These are phyloP conservation scores for Cichladusa arquata DNA, from an alignment of 2,113 vertebrate species.

Conservation along the genomic window DNA sequence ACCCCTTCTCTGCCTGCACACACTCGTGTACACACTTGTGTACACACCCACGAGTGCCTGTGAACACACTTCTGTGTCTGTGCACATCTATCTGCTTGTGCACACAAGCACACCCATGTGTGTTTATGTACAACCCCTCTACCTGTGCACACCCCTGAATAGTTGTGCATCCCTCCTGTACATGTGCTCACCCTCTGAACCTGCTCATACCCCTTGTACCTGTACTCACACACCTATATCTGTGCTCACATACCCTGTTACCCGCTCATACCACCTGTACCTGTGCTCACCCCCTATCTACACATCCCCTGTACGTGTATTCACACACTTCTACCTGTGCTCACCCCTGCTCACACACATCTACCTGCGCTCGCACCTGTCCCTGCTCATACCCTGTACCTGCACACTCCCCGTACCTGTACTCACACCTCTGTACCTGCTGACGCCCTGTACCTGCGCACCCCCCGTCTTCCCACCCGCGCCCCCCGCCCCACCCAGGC, in stretches of 20 bases:
- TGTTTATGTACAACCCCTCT: not conserved
- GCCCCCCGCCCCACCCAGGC: not conserved
- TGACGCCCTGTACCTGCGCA: not conserved
- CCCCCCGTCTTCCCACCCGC: not conserved
- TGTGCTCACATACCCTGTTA: no score
- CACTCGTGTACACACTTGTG: not conserved
- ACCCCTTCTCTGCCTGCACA: no score
- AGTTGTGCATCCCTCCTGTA: not conserved
- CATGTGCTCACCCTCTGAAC: not conserved
- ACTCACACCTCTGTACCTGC: not conserved
- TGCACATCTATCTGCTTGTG: not conserved
- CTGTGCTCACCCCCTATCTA: not conserved
- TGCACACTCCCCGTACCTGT: not conserved
- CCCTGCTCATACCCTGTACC: no score
- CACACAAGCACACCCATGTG: no score
- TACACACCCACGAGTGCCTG: not conserved
- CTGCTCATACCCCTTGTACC: not conserved
- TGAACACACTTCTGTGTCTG: not conserved
- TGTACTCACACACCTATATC: not conserved
- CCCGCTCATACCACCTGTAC: not conserved
- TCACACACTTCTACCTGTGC: not conserved
- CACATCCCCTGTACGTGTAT: not conserved
- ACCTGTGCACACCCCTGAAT: not conserved
- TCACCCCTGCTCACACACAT: not conserved
- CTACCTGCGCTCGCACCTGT: not conserved